These are phyloP conservation scores for Blastobasis adustella DNA, from an alignment of 2,888 invertebrate genomes.

Conservation along the genomic window DNA sequence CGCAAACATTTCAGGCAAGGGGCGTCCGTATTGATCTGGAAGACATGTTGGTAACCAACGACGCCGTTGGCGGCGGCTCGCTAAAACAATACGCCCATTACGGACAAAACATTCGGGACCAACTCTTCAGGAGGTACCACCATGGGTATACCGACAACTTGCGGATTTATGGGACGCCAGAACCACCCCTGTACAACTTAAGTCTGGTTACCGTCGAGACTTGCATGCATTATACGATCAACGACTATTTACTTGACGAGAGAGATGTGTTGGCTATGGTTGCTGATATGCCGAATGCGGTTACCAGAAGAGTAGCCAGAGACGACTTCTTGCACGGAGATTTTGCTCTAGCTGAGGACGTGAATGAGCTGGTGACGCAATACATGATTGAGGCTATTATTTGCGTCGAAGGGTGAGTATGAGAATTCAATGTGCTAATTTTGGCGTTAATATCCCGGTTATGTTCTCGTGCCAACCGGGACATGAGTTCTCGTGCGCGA, in stretches of 20 bases:
- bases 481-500: not conserved
- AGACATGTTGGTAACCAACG: no score
- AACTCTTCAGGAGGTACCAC: constrained; percentile 41
- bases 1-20: no score
- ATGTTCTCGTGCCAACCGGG: not conserved
- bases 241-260: constrained; percentile 36
- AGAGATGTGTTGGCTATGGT: constrained; percentile 46
- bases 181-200: constrained; percentile 42
- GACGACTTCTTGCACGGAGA: constrained; percentile 39
- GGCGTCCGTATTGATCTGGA: no score
- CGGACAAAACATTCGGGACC: constrained; percentile 51
- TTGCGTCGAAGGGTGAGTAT: not conserved
- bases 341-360: constrained; percentile 33
- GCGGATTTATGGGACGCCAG: constrained; percentile 25
- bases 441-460: not conserved
- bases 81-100: constrained; percentile 52
- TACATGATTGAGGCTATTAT: constrained; percentile 33
- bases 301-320: constrained; percentile 35
- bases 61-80: constrained; percentile 28
- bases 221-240: constrained; percentile 46
- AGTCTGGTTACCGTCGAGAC: constrained; percentile 32
- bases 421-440: not conserved
- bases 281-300: constrained; percentile 35
- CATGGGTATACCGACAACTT: constrained; percentile 31
- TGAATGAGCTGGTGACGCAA: constrained; percentile 42